A percentile compares a stretch with the other conserved stretches of the same genome.
Evolutionary conservation across 2,113 vertebrate genomes (phyloP).

Genomic region (Phrynosoma platyrhinos): DNA sequence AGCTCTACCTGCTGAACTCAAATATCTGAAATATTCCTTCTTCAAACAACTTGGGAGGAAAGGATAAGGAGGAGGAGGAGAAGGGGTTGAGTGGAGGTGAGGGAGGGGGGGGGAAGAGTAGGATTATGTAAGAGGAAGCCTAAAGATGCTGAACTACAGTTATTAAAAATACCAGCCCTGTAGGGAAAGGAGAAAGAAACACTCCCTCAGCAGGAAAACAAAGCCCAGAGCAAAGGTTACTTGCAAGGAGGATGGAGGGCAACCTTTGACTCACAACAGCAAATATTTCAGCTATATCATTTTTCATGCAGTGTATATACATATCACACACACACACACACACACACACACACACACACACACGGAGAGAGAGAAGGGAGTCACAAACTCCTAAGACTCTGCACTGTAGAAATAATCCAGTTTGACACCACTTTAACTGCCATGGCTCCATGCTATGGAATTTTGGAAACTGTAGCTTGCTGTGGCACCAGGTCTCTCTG

Average conservation of each 20-base stretch:
- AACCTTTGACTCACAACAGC: neutral
- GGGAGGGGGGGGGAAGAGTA: too few species aligned
- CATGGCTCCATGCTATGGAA: too few species aligned
- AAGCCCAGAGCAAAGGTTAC: conserved; percentile 10
- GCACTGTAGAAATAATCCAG: too few species aligned
- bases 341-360: neutral
- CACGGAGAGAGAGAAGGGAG: neutral
- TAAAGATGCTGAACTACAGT: conserved; percentile 38
- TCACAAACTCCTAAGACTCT: neutral
- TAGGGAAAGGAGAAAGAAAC: neutral
- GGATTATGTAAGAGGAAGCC: conserved; percentile 38
- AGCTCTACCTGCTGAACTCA: conserved; percentile 67
- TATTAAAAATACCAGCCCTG: conserved; percentile 20
- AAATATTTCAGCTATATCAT: neutral
- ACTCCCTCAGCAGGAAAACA: neutral
- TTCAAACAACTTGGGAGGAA: conserved; percentile 28
- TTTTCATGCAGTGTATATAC: neutral
- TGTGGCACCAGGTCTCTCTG: too few species aligned
- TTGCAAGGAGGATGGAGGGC: neutral
- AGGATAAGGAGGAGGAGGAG: neutral
- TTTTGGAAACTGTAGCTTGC: too few species aligned
- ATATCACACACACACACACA: neutral
- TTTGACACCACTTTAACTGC: too few species aligned
- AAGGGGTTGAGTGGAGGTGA: neutral
- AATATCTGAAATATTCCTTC: conserved; percentile 58